Evolutionary conservation across 2,797 vertebrate genomes (phyloP), one percentile per base, ranked within the genome.

Genomic region (Labeo calbasu): DNA sequence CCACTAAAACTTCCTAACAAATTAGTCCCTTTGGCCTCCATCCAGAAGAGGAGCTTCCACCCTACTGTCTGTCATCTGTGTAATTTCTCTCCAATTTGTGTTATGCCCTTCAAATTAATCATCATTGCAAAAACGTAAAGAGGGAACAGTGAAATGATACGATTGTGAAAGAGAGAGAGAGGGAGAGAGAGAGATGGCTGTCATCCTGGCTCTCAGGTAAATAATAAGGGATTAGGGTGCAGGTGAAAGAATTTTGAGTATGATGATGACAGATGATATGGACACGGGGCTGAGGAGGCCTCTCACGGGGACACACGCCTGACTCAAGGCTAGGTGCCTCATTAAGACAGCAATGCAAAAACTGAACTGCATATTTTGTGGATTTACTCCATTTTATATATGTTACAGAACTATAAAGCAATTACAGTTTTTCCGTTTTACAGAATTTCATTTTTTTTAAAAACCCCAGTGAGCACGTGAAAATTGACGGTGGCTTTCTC

Each of bases 131-230:
- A 61, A 57, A 79, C 21, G 81, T 61, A 48, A 75, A 76, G 23
- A 76, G 59, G 23, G 59, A 77, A 80, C 40, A 75, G 77, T 85
- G 51, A 75, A 88, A 75, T 79, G 25, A 82, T 79, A 82, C 21
- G 12, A 71, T 59, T 86, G 32, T 28, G 72, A 51, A 68, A 46
- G 36, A 73, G 63, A 59, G 21, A 51, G 61, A 17, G 57, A 68
- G 21, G 19, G 46, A 25, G 5, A 53, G 68, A 55, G 25, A 63
- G 75, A 36, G 59, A 61, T 86, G 87, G 88, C 91, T 92, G 92
- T 94, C 93, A 93, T 92, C 91, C 91, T 91, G 92, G 91, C 93
- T 94, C 92, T 94, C 91, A 92, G 91, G 90, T 92, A 92, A 84
- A 84, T 93, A 94, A 93, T 92, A 91, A 91, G 87, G 92, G 93